Evolutionary conservation across 2,113 vertebrate genomes (phyloP), one percentile per base, ranked within the genome.

Genomic region (Craseonycteris thonglongyai): DNA sequence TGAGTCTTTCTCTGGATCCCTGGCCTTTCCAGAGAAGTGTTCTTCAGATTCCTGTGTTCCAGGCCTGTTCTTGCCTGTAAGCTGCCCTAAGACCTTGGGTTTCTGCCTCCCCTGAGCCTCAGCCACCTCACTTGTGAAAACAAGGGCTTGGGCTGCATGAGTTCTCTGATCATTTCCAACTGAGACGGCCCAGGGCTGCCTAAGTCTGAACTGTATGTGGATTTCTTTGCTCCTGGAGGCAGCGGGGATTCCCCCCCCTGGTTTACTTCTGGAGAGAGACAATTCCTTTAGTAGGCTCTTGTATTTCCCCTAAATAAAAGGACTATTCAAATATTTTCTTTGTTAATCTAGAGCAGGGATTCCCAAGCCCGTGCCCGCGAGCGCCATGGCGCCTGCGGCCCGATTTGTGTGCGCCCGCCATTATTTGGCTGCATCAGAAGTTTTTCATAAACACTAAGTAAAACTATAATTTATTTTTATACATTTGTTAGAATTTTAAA

Each of bases 281-380:
- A 42, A n/a, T 93, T 93, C 13, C 33, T 80, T 75, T 92, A 59
- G 58, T 14, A 66, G 58, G 24, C 68, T 86, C 75, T 86, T 87
- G 74, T 91, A 88, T 82, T 83, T 51, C 19, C 45, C 42, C 10
- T 54, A n/a, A 90, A 45, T 56, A 61, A 90, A 90, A 91, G 40
- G 38, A 93, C 38, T 74, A 58, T 58, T 61, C 35, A 95, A 72
- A 81, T 56, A 71, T 72, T 95, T 90, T 84, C 85, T 89, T 80
- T 85, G 61, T n/a, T n/a, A n/a, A n/a, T n/a, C n/a, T n/a, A n/a
- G n/a, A n/a, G n/a, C n/a, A n/a, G n/a, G n/a, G n/a, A n/a, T n/a
- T n/a, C n/a, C n/a, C n/a, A n/a, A n/a, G n/a, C n/a, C n/a, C n/a
- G n/a, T n/a, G n/a, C n/a, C n/a, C n/a, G n/a, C n/a, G n/a, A n/a